A percentile compares a stretch with the other conserved stretches of the same genome.
Evolutionary conservation across 2,113 vertebrate genomes (phyloP).

Genomic region (Panthera leo): DNA sequence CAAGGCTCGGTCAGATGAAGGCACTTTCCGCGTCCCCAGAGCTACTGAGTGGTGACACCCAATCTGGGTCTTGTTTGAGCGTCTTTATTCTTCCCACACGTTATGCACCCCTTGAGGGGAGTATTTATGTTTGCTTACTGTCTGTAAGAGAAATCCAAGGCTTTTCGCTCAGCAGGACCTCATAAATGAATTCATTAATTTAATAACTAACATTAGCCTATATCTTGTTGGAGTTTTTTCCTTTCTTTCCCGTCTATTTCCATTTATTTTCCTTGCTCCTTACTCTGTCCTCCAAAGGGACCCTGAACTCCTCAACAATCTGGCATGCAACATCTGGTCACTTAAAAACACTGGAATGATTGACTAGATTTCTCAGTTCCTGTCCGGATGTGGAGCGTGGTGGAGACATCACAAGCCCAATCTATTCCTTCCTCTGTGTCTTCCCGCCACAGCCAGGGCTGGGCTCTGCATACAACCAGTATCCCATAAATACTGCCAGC

Average conservation of each 20-base stretch:
- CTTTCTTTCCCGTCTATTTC: background rate
- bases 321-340: background rate
- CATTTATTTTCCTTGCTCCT: background rate
- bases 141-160: background rate
- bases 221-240: background rate
- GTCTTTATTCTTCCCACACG: background rate
- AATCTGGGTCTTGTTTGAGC: background rate
- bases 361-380: background rate
- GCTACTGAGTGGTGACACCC: background rate
- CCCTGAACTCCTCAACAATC: background rate
- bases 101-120: background rate
- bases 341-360: background rate
- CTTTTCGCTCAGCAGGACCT: background rate
- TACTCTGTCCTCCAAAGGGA: background rate
- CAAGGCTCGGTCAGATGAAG: background rate
- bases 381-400: background rate
- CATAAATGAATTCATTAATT: background rate
- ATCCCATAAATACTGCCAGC: background rate
- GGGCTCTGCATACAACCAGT: background rate
- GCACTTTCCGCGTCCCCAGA: background rate
- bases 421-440: background rate
- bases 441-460: background rate
- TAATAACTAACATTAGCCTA: background rate
- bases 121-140: background rate
- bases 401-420: background rate